A percentile compares a stretch with the other conserved stretches of the same genome.
Evolutionary conservation across 2,888 invertebrate species (phyloP).

Genomic region (Molorchus minor): DNA sequence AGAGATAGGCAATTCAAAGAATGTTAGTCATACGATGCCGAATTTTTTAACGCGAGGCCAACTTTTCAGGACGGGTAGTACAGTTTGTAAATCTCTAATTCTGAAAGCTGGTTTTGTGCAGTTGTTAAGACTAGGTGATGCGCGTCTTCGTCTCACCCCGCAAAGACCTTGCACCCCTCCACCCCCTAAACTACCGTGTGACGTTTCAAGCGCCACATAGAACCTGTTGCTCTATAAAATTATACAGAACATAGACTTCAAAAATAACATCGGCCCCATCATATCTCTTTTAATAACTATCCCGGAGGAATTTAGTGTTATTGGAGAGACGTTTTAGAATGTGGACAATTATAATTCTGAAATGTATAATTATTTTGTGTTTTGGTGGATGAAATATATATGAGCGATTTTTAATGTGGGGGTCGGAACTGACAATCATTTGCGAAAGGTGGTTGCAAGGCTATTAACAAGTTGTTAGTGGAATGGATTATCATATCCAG

Average conservation of each 20-base stretch:
- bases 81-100: slow-evolving; percentile 59
- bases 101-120: slow-evolving; percentile 60
- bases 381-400: not conserved
- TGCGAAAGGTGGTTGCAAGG: not conserved
- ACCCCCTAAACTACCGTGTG: slow-evolving; percentile 43
- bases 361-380: slow-evolving; percentile 6
- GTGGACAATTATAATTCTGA: not conserved
- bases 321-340: slow-evolving; percentile 11
- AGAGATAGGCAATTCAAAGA: slow-evolving; percentile 17
- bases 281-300: slow-evolving; percentile 36
- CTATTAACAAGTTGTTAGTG: no score
- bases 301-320: slow-evolving; percentile 17
- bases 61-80: slow-evolving; percentile 50
- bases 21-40: slow-evolving; percentile 2
- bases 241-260: slow-evolving; percentile 44
- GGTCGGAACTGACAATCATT: not conserved
- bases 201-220: slow-evolving; percentile 54
- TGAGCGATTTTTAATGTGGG: slow-evolving; percentile 9
- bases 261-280: slow-evolving; percentile 32
- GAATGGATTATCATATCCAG: no score
- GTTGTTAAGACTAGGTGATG: slow-evolving; percentile 50
- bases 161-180: slow-evolving; percentile 41
- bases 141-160: slow-evolving; percentile 36
- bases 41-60: not conserved
- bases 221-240: slow-evolving; percentile 59